phyloP scores from a whole-genome alignment of 2,797 vertebrate species.

The Gambelia wislizenii region DNA sequence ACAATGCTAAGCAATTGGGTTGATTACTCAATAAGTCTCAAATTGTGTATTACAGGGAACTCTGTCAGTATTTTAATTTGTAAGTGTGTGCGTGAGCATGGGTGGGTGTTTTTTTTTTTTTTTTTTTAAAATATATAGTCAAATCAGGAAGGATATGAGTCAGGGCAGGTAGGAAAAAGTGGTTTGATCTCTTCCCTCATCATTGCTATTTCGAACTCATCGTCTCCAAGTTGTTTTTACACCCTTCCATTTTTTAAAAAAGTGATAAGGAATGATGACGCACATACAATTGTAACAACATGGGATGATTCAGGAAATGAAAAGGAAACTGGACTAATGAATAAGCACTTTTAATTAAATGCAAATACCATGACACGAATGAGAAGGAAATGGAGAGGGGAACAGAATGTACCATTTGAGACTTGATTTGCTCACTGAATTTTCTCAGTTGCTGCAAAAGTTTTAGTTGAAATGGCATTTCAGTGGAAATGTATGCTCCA shows the following conservation, averaged over 20 bases:
- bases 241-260: not conserved
- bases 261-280: conserved; percentile 23
- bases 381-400: conserved; percentile 15
- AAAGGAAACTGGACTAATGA: conserved; percentile 1
- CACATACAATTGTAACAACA: not conserved
- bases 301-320: not conserved
- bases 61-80: not conserved
- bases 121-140: not conserved
- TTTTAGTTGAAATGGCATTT: not conserved
- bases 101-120: not conserved
- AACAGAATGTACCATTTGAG: conserved; percentile 4
- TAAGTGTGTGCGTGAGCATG: no score
- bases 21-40: not conserved
- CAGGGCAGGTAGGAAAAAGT: not conserved
- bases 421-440: conserved; percentile 25
- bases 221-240: not conserved
- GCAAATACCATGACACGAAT: conserved; percentile 17
- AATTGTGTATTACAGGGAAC: not conserved
- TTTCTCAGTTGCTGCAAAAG: not conserved
- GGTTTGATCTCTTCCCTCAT: not conserved
- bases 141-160: not conserved
- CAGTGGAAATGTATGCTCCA: not conserved
- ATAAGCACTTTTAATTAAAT: conserved; percentile 30
- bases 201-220: not conserved
- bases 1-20: not conserved